Conservation (phyloP, 2,888 invertebrate genomes). For the Anarsia innoxiella region DNA sequence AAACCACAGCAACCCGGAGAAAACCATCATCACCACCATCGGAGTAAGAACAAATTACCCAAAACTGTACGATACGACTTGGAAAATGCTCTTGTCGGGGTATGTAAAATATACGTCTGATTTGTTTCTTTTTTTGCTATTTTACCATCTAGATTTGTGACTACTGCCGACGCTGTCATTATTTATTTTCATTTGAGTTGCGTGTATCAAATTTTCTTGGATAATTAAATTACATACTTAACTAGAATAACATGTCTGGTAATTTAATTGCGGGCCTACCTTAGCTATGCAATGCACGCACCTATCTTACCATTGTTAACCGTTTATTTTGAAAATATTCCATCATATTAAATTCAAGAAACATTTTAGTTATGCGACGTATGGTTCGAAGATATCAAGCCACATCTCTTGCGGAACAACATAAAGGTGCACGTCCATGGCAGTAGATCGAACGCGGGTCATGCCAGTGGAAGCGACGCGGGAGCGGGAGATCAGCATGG, state of each 20-base stretch:
- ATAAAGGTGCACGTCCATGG: constrained; percentile 57
- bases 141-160: no score
- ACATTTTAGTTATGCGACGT: constrained; percentile 56
- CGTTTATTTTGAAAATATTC: no score
- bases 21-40: constrained; percentile 6
- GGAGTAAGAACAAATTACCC: constrained; percentile 43
- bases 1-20: constrained; percentile 15
- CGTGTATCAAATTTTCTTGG: no score
- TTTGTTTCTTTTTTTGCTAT: no score
- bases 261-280: no score
- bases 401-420: constrained; percentile 55
- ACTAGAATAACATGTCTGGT: no score
- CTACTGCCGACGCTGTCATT: no score
- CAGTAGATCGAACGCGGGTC: constrained; percentile 18
- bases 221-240: no score
- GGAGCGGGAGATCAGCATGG: constrained; percentile 33
- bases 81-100: constrained; percentile 59
- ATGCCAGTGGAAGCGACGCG: constrained; percentile 10
- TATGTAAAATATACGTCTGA: constrained; percentile 34
- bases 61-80: constrained; percentile 53
- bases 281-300: no score
- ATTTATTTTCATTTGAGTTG: no score
- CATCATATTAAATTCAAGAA: no score
- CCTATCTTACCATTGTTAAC: no score
- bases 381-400: constrained; percentile 68